Evolutionary conservation across 1,140 invertebrate genomes (phyloP).

Genomic region (Eulimnadia texana): DNA sequence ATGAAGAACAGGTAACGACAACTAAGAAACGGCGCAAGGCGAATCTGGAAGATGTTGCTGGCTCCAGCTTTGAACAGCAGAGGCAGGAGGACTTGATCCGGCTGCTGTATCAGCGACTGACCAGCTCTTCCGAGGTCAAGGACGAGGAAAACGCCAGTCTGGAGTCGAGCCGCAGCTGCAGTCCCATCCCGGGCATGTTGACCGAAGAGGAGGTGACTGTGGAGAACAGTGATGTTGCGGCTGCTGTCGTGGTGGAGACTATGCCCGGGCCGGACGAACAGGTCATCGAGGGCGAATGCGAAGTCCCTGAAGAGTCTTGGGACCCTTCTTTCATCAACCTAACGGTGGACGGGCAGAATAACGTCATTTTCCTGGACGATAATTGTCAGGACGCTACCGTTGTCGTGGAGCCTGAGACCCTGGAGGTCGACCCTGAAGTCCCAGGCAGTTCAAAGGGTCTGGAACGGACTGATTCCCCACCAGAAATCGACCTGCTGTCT

Average conservation of each 20-base stretch:
- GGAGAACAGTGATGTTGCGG: neutral
- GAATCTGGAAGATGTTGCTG: neutral
- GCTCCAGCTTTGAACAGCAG: slow-evolving; percentile 4
- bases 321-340: neutral
- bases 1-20: neutral
- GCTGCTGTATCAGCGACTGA: slow-evolving; percentile 7
- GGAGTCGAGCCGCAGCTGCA: slow-evolving; percentile 5
- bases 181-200: neutral
- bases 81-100: slow-evolving; percentile 6
- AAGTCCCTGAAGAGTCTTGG: neutral
- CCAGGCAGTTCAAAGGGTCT: neutral
- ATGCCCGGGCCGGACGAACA: slow-evolving; percentile 4
- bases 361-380: slow-evolving; percentile 7
- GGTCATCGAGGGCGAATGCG: slow-evolving; percentile 4
- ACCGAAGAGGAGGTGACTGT: neutral
- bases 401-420: neutral
- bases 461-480: neutral
- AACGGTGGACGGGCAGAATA: slow-evolving; percentile 8
- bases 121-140: neutral
- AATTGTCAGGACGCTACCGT: neutral
- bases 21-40: neutral
- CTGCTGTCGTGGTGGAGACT: slow-evolving; percentile 6
- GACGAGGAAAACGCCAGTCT: neutral
- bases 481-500: slow-evolving; percentile 5
- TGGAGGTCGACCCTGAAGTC: neutral